These are phyloP conservation scores for Andrena cerasifolii DNA, from an alignment of 1,140 invertebrate genomes.

Conservation along the genomic window DNA sequence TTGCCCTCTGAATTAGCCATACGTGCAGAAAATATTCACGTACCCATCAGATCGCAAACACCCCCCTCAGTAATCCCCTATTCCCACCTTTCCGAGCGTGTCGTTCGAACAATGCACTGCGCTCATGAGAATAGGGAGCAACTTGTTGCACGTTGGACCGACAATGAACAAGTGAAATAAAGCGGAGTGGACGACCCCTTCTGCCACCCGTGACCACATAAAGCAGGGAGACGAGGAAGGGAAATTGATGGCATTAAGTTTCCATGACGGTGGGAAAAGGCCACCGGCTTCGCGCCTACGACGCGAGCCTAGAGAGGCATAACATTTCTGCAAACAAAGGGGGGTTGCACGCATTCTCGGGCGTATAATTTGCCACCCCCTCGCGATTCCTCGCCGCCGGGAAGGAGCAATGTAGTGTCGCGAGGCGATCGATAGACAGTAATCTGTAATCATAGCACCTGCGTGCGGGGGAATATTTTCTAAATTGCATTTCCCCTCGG, in stretches of 20 bases:
- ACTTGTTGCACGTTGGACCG: neutral
- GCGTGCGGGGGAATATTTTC: neutral
- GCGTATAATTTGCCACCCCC: neutral
- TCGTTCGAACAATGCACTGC: no score
- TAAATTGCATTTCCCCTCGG: neutral
- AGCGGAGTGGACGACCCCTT: neutral
- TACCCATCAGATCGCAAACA: no score
- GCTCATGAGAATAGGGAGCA: neutral
- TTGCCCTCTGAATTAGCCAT: no score
- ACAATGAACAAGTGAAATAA: neutral
- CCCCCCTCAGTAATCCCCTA: no score
- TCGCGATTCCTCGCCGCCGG: neutral
- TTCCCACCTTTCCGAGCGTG: no score
- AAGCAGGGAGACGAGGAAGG: neutral
- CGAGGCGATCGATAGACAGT: neutral
- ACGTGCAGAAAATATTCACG: no score
- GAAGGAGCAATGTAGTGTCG: neutral
- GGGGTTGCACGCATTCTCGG: no score
- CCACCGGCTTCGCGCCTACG: neutral
- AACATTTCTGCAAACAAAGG: neutral
- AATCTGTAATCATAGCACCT: neutral
- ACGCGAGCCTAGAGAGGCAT: neutral
- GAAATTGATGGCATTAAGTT: neutral
- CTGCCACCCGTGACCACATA: neutral
- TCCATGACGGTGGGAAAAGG: neutral